Conservation (phyloP, 2,888 invertebrate genomes). For the Elmis aenea region DNA sequence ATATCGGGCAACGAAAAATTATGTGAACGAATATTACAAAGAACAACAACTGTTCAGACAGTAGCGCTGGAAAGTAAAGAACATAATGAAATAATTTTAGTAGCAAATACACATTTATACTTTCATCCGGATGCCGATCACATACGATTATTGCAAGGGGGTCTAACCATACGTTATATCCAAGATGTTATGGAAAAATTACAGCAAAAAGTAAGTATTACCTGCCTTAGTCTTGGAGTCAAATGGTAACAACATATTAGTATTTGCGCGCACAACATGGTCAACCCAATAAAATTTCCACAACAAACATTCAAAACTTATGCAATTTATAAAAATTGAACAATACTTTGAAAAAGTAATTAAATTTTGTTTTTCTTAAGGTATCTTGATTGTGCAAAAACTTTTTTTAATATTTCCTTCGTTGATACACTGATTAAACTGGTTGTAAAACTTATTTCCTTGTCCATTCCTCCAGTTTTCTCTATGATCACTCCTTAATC, state of each 20-base stretch:
- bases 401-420: too few species aligned
- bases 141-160: constrained; percentile 80
- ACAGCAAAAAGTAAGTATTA: constrained; percentile 38
- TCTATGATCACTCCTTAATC: too few species aligned
- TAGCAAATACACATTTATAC: constrained; percentile 88
- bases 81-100: constrained; percentile 56
- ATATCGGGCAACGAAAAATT: constrained; percentile 56
- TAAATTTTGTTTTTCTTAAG: too few species aligned
- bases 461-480: too few species aligned
- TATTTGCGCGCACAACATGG: constrained; percentile 1
- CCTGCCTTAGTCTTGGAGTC: constrained; percentile 10
- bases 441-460: too few species aligned
- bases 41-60: constrained; percentile 65
- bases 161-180: constrained; percentile 66
- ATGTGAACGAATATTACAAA: constrained; percentile 54
- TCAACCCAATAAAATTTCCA: too few species aligned
- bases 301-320: too few species aligned
- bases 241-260: background rate
- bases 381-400: too few species aligned
- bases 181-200: constrained; percentile 48
- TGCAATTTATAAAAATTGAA: too few species aligned
- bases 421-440: too few species aligned
- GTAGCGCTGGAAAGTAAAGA: constrained; percentile 54
- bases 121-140: constrained; percentile 91
- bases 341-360: too few species aligned